Evolutionary conservation across 2,888 invertebrate species (phyloP).

Genomic region (Mesopsocus fuscifrons): DNA sequence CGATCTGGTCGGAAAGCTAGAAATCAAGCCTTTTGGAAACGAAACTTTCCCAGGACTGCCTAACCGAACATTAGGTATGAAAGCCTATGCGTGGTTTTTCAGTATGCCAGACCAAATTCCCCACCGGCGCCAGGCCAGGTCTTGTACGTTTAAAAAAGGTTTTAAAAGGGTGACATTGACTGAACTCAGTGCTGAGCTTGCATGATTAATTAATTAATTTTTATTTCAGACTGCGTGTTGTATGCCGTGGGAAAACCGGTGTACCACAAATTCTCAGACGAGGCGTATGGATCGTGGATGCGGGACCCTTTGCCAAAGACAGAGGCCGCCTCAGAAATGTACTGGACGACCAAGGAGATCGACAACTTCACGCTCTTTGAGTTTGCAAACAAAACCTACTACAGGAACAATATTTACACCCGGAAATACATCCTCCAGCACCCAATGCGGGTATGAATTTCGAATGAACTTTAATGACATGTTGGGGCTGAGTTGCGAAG

Average conservation of each 20-base stretch:
- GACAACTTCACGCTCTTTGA: slow-evolving; percentile 55
- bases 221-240: slow-evolving; percentile 55
- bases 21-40: slow-evolving; percentile 35
- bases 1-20: slow-evolving; percentile 32
- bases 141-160: no score
- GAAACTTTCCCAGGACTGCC: slow-evolving; percentile 35
- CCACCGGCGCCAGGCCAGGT: no score
- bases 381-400: slow-evolving; percentile 52
- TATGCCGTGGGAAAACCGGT: slow-evolving; percentile 89
- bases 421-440: slow-evolving; percentile 23
- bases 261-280: slow-evolving; percentile 60
- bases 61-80: slow-evolving; percentile 29
- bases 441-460: slow-evolving; percentile 26
- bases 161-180: no score
- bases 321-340: slow-evolving; percentile 40
- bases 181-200: no score
- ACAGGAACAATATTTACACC: slow-evolving; percentile 27
- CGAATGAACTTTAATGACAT: slow-evolving; percentile 2
- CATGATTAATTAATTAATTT: no score
- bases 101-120: no score
- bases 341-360: slow-evolving; percentile 68
- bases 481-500: not conserved
- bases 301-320: slow-evolving; percentile 43
- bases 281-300: slow-evolving; percentile 70
- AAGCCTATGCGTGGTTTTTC: no score